Base-by-base conservation (phyloP, 2,888 invertebrate species). In the Mamestra brassicae region DNA sequence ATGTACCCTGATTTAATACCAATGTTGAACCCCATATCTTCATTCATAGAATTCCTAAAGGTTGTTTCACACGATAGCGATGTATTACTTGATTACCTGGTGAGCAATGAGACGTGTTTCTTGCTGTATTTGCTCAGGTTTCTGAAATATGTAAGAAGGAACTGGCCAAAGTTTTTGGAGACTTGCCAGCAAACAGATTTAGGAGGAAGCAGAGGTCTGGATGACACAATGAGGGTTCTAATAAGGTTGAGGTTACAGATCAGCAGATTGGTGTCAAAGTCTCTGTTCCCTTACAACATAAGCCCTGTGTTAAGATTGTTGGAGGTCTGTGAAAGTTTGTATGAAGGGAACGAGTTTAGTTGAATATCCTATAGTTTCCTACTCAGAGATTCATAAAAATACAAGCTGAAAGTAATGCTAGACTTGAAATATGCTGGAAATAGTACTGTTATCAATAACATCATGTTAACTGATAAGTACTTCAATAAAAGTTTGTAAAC, bases 61-160 rank as follows among this genome's bases (percentile, higher is more conserved):
- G 98, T 98, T 72, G 98, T 98, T 15, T 98, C 98, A 61, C 97
- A 98, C 88, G 98, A 98, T 91, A 97, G 98, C 8, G 98, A 98
- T 90, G 97, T 98, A 2, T 93, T 99, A 61, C 94, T 99, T 26
- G 99, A 99, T 93, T 97, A 98, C 90, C 97, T 99, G 83, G 98
- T 99, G 26, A 98, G 98, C 90, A 99, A 98, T 89, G 99, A 99
- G 93, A 99, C 99, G 3, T 99, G 98, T 93, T 99, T 99, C 91
- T 95, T 99, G 71, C 94, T 99, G 55, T 99, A 99, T 93, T 95
- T 99, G 87, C 95, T 99, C 81, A 97, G 98, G 89, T 98, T 98
- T 92, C 96, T 99, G 73, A 99, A 99, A 90, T 98, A 98, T 94
- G 97, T 98, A 4, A 97, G 98, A 81, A 97, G 98, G 84, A 98